phyloP scores from a whole-genome alignment of 2,113 vertebrate genomes.

The Mirza zaza region DNA sequence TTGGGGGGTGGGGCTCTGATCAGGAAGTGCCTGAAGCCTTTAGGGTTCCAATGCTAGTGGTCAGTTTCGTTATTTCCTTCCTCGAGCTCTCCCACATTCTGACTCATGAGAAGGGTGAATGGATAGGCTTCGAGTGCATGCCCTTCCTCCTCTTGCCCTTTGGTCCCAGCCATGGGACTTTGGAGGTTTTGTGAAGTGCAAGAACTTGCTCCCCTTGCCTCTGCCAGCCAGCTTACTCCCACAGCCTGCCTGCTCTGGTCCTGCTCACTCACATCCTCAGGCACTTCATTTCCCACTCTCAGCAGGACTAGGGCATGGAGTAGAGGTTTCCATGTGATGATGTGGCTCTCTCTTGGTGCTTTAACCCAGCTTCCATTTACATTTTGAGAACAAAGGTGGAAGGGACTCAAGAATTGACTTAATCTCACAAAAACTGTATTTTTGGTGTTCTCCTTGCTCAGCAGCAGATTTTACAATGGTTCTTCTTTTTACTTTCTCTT shows the following conservation, averaged over 20 bases:
- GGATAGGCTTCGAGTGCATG: not conserved
- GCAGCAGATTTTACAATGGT: not conserved
- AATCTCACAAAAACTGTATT: not conserved
- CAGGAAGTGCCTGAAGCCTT: not conserved
- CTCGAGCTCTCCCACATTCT: not conserved
- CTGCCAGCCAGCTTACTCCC: fast-evolving
- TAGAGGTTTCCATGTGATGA: not conserved
- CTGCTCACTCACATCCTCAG: not conserved
- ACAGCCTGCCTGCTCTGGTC: not conserved
- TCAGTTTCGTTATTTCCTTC: not conserved
- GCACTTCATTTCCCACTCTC: not conserved
- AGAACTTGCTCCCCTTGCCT: not conserved
- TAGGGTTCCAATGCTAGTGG: not conserved
- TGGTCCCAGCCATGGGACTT: not conserved
- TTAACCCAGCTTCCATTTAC: not conserved
- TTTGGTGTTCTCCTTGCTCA: not conserved
- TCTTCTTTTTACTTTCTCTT: not conserved
- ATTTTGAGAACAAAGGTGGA: not conserved
- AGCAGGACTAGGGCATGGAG: not conserved
- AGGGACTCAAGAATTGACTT: not conserved
- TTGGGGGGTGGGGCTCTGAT: not conserved
- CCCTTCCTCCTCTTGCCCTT: not conserved
- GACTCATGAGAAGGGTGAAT: not conserved
- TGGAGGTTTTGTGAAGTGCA: not conserved
- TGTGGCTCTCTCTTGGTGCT: not conserved